Percentiles rank a stretch among this genome's conserved stretches.
These are phyloP conservation scores for Noctua janthe DNA, from an alignment of 2,888 invertebrate genomes.

Conservation along the genomic window DNA sequence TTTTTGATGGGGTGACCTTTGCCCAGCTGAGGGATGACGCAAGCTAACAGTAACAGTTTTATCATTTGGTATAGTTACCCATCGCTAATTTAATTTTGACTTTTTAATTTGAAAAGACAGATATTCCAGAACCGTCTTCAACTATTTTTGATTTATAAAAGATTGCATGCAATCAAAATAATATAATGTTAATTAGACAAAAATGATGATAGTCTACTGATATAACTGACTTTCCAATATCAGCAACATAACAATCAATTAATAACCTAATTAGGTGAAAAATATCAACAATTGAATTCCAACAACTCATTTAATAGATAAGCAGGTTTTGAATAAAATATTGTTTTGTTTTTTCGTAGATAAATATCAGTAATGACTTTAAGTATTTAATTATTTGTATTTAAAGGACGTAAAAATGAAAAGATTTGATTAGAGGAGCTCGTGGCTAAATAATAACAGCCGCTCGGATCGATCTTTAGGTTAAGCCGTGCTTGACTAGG, in stretches of 20 bases:
- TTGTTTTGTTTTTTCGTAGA: not conserved
- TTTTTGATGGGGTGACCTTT: not conserved
- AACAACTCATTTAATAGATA: not conserved
- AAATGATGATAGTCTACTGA: not conserved
- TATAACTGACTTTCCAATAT: not conserved
- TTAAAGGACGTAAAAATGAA: no score
- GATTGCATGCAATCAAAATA: not conserved
- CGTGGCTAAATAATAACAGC: no score
- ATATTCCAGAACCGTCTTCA: not conserved
- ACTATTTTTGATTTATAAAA: not conserved
- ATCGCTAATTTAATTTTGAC: not conserved
- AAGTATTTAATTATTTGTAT: not conserved
- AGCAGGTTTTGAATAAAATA: not conserved
- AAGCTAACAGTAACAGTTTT: not conserved
- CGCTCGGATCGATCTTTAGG: no score
- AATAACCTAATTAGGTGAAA: not conserved
- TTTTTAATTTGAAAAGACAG: not conserved
- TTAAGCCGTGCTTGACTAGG: no score
- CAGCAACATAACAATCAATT: not conserved
- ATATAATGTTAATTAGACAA: not conserved
- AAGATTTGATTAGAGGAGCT: no score
- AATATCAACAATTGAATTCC: not conserved
- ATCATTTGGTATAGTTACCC: not conserved
- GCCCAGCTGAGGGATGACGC: not conserved
- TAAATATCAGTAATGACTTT: not conserved